These are phyloP conservation scores for Antheraea yamamai DNA, from an alignment of 2,888 invertebrate species.

Conservation along the genomic window DNA sequence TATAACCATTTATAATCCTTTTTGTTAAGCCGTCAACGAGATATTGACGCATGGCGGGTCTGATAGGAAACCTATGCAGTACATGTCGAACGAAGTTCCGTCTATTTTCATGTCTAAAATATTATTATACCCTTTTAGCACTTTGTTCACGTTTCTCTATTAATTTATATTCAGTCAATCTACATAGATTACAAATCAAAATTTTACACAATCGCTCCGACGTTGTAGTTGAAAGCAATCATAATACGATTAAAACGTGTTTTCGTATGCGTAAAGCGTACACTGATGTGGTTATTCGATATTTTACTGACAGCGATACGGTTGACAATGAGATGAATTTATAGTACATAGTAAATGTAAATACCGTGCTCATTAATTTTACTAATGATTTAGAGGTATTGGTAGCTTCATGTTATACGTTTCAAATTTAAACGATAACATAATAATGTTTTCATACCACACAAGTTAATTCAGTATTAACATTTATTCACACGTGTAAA, in stretches of 20 bases:
- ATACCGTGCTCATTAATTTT: constrained; percentile 26
- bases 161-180: constrained; percentile 30
- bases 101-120: neutral
- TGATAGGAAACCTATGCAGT: constrained; percentile 1
- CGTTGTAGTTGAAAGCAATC: constrained; percentile 52
- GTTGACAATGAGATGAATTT: constrained; percentile 36
- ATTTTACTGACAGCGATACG: constrained; percentile 48
- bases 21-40: neutral
- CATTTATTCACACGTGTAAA: neutral
- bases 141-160: neutral
- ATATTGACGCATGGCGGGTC: neutral
- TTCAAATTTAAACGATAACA: neutral
- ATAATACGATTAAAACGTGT: constrained; percentile 58
- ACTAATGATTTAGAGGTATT: constrained; percentile 22
- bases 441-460: neutral
- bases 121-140: neutral
- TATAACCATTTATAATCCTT: neutral
- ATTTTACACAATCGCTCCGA: constrained; percentile 50
- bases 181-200: constrained; percentile 57
- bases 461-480: neutral
- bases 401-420: neutral
- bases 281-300: constrained; percentile 56
- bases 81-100: neutral
- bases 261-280: constrained; percentile 61
- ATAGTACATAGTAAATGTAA: constrained; percentile 44